Evolutionary conservation across 2,113 vertebrate genomes (phyloP).

Genomic region (Cavia aperea): DNA sequence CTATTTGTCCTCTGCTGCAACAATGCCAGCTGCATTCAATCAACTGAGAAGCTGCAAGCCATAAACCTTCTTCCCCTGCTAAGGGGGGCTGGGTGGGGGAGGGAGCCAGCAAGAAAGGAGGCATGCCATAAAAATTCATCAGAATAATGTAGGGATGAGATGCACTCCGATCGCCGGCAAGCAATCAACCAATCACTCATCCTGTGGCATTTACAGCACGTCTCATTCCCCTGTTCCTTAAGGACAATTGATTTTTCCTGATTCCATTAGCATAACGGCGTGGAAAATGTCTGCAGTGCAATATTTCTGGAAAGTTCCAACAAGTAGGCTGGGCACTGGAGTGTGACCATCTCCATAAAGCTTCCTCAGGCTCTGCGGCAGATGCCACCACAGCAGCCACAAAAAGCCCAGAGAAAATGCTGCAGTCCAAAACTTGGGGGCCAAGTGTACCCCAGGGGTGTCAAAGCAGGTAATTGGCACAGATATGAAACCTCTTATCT

Average conservation of each 20-base stretch:
- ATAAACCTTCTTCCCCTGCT: slow-evolving; percentile 86
- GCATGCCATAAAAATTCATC: slow-evolving; percentile 89
- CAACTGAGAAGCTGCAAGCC: slow-evolving; percentile 87
- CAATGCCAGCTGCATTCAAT: slow-evolving; percentile 89
- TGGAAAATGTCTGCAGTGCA: slow-evolving; percentile 88
- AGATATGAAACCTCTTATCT: background rate
- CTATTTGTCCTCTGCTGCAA: slow-evolving; percentile 87
- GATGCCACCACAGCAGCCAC: slow-evolving; percentile 62
- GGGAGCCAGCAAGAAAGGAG: slow-evolving; percentile 75
- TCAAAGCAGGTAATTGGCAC: slow-evolving; percentile 40
- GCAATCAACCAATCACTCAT: slow-evolving; percentile 92
- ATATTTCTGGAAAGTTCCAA: slow-evolving; percentile 90
- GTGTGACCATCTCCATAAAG: slow-evolving; percentile 83
- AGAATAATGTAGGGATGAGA: slow-evolving; percentile 89
- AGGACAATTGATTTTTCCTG: slow-evolving; percentile 94
- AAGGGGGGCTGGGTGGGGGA: slow-evolving; percentile 51
- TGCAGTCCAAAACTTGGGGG: slow-evolving; percentile 70
- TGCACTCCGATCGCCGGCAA: slow-evolving; percentile 81
- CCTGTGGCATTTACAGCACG: slow-evolving; percentile 91
- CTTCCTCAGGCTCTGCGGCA: slow-evolving; percentile 77
- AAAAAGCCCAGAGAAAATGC: slow-evolving; percentile 70
- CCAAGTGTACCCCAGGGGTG: slow-evolving; percentile 44
- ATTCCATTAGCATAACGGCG: slow-evolving; percentile 92
- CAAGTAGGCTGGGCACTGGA: slow-evolving; percentile 82
- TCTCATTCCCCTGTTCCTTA: slow-evolving; percentile 92